Conservation (phyloP, 2,888 invertebrate species). For the Dynastes hyllus region DNA sequence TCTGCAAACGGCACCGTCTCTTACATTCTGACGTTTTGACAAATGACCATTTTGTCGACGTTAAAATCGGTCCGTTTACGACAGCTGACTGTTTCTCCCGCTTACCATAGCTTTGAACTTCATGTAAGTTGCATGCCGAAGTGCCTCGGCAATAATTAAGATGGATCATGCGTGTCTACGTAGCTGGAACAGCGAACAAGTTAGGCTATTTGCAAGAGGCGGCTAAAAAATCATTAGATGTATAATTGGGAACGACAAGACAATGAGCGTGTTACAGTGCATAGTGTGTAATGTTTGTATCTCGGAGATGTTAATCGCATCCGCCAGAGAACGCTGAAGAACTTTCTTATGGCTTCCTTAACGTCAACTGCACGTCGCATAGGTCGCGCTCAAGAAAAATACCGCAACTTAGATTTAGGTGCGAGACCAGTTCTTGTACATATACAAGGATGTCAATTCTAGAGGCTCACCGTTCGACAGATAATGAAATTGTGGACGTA, state of each 20-base stretch:
- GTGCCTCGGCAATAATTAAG: slow-evolving; percentile 16
- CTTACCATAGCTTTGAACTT: not conserved
- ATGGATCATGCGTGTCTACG: slow-evolving; percentile 16
- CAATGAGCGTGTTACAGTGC: slow-evolving; percentile 20
- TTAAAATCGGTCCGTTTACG: slow-evolving; percentile 18
- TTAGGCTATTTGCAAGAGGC: not conserved
- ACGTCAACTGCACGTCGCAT: not conserved
- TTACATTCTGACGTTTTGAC: slow-evolving; percentile 21
- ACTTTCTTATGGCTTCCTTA: not conserved
- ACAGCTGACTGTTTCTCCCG: not conserved
- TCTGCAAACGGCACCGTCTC: not conserved
- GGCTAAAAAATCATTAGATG: not conserved
- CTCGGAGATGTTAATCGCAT: slow-evolving; percentile 12
- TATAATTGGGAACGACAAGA: slow-evolving; percentile 24
- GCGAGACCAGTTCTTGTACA: slow-evolving; percentile 15
- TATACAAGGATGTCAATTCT: not conserved
- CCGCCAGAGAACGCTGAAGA: not conserved
- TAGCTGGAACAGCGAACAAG: not conserved
- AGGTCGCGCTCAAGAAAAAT: slow-evolving; percentile 9
- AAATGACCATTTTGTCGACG: slow-evolving; percentile 21
- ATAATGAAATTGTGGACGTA: slow-evolving; percentile 14
- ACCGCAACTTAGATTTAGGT: not conserved
- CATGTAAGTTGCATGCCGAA: slow-evolving; percentile 14
- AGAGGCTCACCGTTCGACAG: not conserved
- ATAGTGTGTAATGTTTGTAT: not conserved